A percentile compares a stretch with the other conserved stretches of the same genome.
phyloP scores from a whole-genome alignment of 2,888 invertebrate species.

The Scrobipalpa atriplicella region DNA sequence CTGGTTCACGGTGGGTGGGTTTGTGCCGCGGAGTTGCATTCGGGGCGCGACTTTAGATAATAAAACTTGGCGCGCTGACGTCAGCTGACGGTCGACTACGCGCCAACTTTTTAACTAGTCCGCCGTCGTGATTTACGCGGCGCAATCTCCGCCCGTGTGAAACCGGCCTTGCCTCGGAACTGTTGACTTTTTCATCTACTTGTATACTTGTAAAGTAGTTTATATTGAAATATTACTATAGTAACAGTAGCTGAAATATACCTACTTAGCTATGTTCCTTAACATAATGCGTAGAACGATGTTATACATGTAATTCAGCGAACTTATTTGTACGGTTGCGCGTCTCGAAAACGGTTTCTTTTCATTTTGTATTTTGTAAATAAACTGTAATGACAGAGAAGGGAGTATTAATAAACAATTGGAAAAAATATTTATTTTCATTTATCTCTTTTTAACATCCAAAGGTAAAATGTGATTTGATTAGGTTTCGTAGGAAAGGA shows the following conservation, averaged over 20 bases:
- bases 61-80: constrained; percentile 23
- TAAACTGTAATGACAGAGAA: constrained; percentile 69
- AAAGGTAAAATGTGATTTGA: background rate
- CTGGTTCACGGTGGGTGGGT: constrained; percentile 31
- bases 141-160: constrained; percentile 39
- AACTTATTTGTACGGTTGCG: constrained; percentile 54
- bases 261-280: constrained; percentile 76
- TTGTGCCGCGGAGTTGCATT: constrained; percentile 2
- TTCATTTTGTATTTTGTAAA: constrained; percentile 75
- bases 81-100: constrained; percentile 15
- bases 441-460: background rate
- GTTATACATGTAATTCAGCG: constrained; percentile 62
- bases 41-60: constrained; percentile 8
- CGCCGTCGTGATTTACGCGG: constrained; percentile 20
- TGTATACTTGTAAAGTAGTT: constrained; percentile 74
- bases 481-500: background rate
- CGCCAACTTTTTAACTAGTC: constrained; percentile 20
- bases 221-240: constrained; percentile 58
- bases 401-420: constrained; percentile 76
- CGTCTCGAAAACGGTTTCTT: constrained; percentile 40
- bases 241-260: constrained; percentile 66
- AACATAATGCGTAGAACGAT: constrained; percentile 59
- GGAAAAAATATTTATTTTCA: constrained; percentile 42
- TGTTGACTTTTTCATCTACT: constrained; percentile 64
- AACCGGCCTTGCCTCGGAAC: constrained; percentile 47